These are phyloP conservation scores for Venustoraphidia nigricollis DNA, from an alignment of 2,888 invertebrate species.

Conservation along the genomic window DNA sequence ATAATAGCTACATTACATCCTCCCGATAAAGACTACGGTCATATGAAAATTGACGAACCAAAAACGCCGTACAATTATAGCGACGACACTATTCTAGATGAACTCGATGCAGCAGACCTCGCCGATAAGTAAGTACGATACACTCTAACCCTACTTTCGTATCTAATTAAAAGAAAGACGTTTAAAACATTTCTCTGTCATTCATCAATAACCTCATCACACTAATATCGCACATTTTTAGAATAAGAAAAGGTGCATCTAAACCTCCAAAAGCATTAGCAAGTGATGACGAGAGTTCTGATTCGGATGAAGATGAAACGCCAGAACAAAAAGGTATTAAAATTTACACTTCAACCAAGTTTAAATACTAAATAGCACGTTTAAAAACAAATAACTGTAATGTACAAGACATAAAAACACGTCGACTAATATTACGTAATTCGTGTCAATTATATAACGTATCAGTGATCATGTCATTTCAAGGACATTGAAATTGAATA, in stretches of 20 bases:
- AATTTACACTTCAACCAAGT: neutral
- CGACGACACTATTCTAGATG: constrained; percentile 24
- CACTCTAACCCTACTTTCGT: constrained; percentile 1
- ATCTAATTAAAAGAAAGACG: too few species aligned
- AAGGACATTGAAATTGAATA: too few species aligned
- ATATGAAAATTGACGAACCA: constrained; percentile 97
- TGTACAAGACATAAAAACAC: too few species aligned
- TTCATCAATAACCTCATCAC: neutral
- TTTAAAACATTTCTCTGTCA: neutral
- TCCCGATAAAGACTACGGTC: constrained; percentile 95
- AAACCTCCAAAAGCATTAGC: constrained; percentile 31
- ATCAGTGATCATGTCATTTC: too few species aligned
- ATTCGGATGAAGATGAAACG: constrained; percentile 26
- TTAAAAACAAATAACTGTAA: neutral
- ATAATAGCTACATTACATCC: constrained; percentile 97
- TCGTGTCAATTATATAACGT: too few species aligned
- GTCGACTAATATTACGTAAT: too few species aligned
- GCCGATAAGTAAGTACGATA: constrained; percentile 49
- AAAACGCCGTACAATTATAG: constrained; percentile 78
- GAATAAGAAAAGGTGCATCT: constrained; percentile 26
- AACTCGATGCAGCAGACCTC: constrained; percentile 53
- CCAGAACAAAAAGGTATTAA: constrained; percentile 30
- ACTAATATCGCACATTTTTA: constrained; percentile 10
- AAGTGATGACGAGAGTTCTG: constrained; percentile 21
- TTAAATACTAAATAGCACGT: neutral